Base-by-base conservation (phyloP, 2,113 vertebrate species). In the Todiramphus saurophagus region DNA sequence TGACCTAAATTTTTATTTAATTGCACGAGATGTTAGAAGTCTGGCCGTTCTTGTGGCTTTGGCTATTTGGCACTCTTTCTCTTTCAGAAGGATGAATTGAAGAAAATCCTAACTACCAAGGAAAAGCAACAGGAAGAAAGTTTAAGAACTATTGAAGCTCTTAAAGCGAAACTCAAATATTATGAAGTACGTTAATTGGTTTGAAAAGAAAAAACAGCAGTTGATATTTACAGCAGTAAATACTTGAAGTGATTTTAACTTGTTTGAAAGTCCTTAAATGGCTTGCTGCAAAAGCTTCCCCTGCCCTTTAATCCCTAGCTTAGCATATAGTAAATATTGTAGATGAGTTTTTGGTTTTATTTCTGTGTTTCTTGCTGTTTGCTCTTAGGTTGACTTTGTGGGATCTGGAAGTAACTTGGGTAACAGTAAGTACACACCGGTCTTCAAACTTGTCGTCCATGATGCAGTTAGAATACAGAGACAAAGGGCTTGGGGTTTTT, bases 91-190 rank as follows among this genome's bases (percentile, higher is more conserved):
- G 99, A 99, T 83, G 98, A 99, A 43, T 44, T 99, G 93, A 99
- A 98, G 97, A 97, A 97, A 62, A 96, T 99, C 75, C 97, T 99
- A 69, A 89, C 93, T 66, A 84, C 98, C 64, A 98, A 98, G 94
- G 98, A 98, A 84, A 99, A 98, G 96, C 99, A 99, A 44, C 98
- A 98, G 74, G 99, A 99, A 23, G 99, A 99, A 94, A 99, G 98
- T 24, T 83, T 98, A 73, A 98, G 98, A 94, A 98, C 98, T 56
- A 96, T 97, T 35, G 99, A 99, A 78, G 98, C 98, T 35, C 98
- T 99, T 91, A 99, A 98, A 97, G 98, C 98, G 41, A 99, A 99
- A 95, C 98, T 99, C 76, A 98, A 98, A 87, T 99, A 98, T 90
- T 98, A 98, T 74, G 96, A 99, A 99, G 99, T 99, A 91, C 5